Base-by-base conservation (phyloP, 2,888 invertebrate species). In the Entomobrya multifasciata region DNA sequence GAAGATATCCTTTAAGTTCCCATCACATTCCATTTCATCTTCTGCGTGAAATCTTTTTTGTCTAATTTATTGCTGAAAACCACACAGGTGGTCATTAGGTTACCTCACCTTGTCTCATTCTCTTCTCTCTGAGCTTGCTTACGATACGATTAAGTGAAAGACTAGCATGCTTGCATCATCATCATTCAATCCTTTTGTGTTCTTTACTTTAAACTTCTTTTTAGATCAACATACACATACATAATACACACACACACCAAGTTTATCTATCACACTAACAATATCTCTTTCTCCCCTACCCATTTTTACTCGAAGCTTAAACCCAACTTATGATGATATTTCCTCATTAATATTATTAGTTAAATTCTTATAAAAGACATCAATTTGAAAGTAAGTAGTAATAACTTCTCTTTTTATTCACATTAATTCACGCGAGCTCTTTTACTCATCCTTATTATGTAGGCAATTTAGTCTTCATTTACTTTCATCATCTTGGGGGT, bases 81-180 rank as follows among this genome's bases (percentile, higher is more conserved):
- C 86, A 89, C 90, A 89, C 90, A 90, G 90, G 90, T 90, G 90
- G 90, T 90, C 90, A 90, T 90, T 90, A 90, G 89, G 89, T 88
- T 88, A 89, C 76, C 88, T 81, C 87, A 86, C 89, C 84, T 86
- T 86, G 70, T 82, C 77, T 83, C 41, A 17, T 81, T 67, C 55
- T 47, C 27, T 67, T 74, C 30, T 67, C 65, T 65, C 36, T 74
- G 74, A 8, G 36, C 36, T 6, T 36, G 8, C 36, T 60, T 60
- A 22, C 22, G n/a, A n/a, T 62, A 79, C 13, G 11, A 76, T 30
- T 44, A 57, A 81, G 60, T 49, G 25, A 52, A 83, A 22, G 55
- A 78, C 22, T 49, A 76, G 20, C 67, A 41, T 81, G 81, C 82
- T 74, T 74, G 82, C 72, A 36, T 62, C 74, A 82, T 76, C 70